Conservation (phyloP, 2,888 invertebrate species). For the Onchidella celtica region DNA sequence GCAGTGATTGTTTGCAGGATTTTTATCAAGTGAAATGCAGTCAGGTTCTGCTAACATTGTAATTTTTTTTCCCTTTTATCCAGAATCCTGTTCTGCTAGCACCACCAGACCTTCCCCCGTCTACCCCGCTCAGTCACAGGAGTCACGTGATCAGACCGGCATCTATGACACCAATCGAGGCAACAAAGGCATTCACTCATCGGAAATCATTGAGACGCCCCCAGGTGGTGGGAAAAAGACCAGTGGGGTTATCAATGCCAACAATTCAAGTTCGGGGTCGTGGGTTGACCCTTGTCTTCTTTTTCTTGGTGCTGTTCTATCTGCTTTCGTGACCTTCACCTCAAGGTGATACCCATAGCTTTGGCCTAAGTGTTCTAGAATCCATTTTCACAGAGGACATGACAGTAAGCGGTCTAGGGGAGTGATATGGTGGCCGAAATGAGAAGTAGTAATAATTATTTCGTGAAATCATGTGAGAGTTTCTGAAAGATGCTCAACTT, state of each 20-base stretch:
- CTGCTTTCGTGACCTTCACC: not conserved
- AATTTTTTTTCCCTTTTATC: not conserved
- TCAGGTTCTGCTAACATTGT: too few species aligned
- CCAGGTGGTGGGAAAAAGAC: conserved; percentile 7
- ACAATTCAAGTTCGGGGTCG: conserved; percentile 19
- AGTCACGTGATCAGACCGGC: conserved; percentile 34
- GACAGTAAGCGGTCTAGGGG: too few species aligned
- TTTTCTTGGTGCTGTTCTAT: not conserved
- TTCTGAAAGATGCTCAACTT: too few species aligned
- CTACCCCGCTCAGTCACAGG: conserved; percentile 30
- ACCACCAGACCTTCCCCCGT: conserved; percentile 6
- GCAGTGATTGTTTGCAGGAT: too few species aligned
- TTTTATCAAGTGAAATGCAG: too few species aligned
- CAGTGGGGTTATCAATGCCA: conserved; percentile 32
- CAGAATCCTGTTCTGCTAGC: conserved; percentile 24
- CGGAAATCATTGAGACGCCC: conserved; percentile 37
- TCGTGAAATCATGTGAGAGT: too few species aligned
- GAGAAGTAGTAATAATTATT: too few species aligned
- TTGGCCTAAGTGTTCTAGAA: not conserved
- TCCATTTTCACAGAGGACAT: conserved; percentile 8
- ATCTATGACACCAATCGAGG: conserved; percentile 30
- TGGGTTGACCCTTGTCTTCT: not conserved
- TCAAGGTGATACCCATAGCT: conserved; percentile 31
- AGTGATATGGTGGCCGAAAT: too few species aligned
- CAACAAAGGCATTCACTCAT: conserved; percentile 2